phyloP scores from a whole-genome alignment of 2,797 vertebrate genomes.

The Xerus rutilus region DNA sequence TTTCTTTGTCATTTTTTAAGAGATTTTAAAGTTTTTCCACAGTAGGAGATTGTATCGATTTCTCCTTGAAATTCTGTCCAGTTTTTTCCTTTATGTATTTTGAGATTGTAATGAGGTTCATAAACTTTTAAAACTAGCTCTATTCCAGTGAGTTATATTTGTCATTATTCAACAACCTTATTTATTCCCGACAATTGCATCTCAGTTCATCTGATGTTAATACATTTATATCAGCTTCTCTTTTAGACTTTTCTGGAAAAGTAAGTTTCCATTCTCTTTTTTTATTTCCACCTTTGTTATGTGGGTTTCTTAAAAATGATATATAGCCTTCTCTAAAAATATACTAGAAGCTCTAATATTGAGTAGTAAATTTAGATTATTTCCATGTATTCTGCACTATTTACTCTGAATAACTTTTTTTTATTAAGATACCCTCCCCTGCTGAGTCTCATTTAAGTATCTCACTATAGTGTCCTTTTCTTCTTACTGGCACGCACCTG shows the following conservation, averaged over 20 bases:
- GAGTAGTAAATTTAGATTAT: not conserved
- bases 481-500: not conserved
- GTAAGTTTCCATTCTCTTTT: not conserved
- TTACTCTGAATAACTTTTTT: not conserved
- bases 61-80: slow-evolving; percentile 32
- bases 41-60: not conserved
- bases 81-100: slow-evolving; percentile 17
- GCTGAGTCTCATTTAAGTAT: not conserved
- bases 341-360: not conserved
- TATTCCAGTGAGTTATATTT: not conserved
- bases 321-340: not conserved
- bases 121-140: not conserved
- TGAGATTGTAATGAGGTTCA: not conserved
- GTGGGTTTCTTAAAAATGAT: not conserved
- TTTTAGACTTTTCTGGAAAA: not conserved
- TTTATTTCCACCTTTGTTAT: not conserved
- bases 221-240: not conserved
- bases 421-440: not conserved
- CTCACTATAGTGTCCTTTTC: not conserved
- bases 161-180: not conserved
- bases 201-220: not conserved
- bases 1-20: not conserved
- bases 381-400: not conserved
- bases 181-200: not conserved
- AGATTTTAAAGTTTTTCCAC: not conserved